Evolutionary conservation across 2,113 vertebrate species (phyloP), one percentile per base, ranked within the genome.

Genomic region (Aythya baeri): DNA sequence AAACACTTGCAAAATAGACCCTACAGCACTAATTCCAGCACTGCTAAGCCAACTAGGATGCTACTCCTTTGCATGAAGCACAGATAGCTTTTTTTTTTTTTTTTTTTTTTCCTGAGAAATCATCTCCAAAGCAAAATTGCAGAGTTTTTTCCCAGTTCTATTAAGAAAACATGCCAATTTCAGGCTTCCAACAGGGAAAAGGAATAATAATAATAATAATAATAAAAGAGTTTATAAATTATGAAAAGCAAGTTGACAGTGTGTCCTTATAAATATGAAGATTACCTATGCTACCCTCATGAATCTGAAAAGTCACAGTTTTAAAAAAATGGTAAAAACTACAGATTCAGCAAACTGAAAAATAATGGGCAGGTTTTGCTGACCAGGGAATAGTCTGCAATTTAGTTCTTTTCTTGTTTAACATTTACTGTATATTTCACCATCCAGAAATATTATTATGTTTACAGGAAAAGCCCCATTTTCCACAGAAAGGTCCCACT

Each of bases 251-350:
- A 94, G 92, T 83, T 97, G 97, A 96, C 97, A 97, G 95, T 95
- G 76, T 96, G 91, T 97, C 96, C 96, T 97, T 97, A 97, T 97
- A 96, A 97, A 97, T 96, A 97, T 97, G 96, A 97, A 97, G 93
- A 96, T 97, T 97, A 89, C 96, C 93, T 96, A 52, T 71, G 75
- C 92, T 94, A 89, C 46, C 71, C 80, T 96, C 94, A 95, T 96
- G 97, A 96, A 96, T 96, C 93, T 94, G 93, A 96, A 97, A 97
- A 97, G 96, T 96, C 97, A 96, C 66, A 76, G 96, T 89, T 96
- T 86, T 46, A 55, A 92, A 95, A 96, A 97, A 93, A 89, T 7
- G 27, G 41, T 54, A 88, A 93, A 97, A 97, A 91, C 77, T 91
- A 96, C 96, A 76, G 87, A 97, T 96, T 97, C 97, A 97, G 97